Evolutionary conservation across 1,140 invertebrate species (phyloP).

Genomic region (Ceratosolen fusciceps): DNA sequence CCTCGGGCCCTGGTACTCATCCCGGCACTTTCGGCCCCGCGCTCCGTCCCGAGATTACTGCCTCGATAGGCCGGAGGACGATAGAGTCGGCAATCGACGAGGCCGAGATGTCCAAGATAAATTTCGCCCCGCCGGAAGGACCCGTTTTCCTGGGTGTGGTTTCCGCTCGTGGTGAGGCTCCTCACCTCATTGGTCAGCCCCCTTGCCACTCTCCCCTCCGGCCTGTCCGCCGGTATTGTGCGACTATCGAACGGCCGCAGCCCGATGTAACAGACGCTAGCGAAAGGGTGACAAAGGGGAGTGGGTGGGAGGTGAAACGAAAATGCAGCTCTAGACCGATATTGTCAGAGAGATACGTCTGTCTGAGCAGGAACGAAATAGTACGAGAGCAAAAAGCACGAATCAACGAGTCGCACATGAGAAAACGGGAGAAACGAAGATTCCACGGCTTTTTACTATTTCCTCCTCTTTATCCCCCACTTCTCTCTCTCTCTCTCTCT

Average conservation of each 20-base stretch:
- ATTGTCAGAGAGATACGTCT: constrained; percentile 14
- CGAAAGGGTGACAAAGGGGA: constrained; percentile 7
- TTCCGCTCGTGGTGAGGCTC: constrained; percentile 51
- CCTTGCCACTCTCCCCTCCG: too few relatives aligned
- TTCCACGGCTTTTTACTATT: constrained; percentile 57
- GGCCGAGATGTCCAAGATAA: not conserved
- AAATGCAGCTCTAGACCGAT: too few relatives aligned
- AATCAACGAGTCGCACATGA: not conserved
- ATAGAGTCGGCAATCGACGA: not conserved
- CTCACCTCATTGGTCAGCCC: too few relatives aligned
- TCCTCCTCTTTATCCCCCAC: too few relatives aligned
- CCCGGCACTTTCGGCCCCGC: not conserved
- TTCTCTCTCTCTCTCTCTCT: too few relatives aligned
- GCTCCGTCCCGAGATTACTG: not conserved
- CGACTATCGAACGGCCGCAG: constrained; percentile 58
- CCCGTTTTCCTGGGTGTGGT: constrained; percentile 52
- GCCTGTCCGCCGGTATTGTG: constrained; percentile 52
- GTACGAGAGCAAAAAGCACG: not conserved
- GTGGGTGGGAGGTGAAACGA: constrained; percentile 7
- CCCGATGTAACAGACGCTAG: constrained; percentile 27
- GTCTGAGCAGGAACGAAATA: constrained; percentile 8
- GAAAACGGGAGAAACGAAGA: constrained; percentile 3
- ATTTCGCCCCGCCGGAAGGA: constrained; percentile 5
- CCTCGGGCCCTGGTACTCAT: not conserved
- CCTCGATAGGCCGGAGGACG: not conserved